These are phyloP conservation scores for Myripristis murdjan DNA, from an alignment of 2,797 vertebrate genomes.

Conservation along the genomic window DNA sequence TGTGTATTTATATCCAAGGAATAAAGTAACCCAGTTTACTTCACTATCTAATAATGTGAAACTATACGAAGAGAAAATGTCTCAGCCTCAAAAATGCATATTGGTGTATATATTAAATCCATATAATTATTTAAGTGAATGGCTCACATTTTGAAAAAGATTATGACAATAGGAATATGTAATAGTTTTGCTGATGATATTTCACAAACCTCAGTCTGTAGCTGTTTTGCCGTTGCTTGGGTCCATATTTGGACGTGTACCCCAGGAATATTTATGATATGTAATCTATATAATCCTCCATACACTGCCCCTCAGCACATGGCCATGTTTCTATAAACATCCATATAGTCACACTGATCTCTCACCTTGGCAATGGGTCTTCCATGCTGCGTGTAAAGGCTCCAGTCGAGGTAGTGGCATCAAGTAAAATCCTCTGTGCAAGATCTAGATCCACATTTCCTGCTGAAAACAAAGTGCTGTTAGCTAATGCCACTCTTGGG, in stretches of 20 bases:
- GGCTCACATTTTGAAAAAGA: no score
- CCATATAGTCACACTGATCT: not conserved
- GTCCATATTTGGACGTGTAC: not conserved
- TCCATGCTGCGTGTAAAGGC: conserved; percentile 64
- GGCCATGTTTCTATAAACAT: not conserved
- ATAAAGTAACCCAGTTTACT: conserved; percentile 47
- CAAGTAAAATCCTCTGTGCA: conserved; percentile 42
- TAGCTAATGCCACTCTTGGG: not conserved
- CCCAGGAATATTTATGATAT: not conserved
- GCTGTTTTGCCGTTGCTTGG: not conserved
- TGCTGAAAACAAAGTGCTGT: conserved; percentile 43
- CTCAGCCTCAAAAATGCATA: not conserved
- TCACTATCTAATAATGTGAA: conserved; percentile 34
- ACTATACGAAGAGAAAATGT: not conserved
- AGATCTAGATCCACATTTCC: conserved; percentile 41
- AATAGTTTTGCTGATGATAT: not conserved
- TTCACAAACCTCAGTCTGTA: not conserved
- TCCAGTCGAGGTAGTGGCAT: conserved; percentile 22
- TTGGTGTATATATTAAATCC: not conserved
- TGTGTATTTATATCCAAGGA: conserved; percentile 80
- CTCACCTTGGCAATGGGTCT: conserved; percentile 86
- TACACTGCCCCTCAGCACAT: not conserved
- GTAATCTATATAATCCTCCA: no score
- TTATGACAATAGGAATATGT: not conserved
- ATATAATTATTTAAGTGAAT: not conserved